Evolutionary conservation across 1,140 invertebrate genomes (phyloP).

Genomic region (Drosophila bocqueti): DNA sequence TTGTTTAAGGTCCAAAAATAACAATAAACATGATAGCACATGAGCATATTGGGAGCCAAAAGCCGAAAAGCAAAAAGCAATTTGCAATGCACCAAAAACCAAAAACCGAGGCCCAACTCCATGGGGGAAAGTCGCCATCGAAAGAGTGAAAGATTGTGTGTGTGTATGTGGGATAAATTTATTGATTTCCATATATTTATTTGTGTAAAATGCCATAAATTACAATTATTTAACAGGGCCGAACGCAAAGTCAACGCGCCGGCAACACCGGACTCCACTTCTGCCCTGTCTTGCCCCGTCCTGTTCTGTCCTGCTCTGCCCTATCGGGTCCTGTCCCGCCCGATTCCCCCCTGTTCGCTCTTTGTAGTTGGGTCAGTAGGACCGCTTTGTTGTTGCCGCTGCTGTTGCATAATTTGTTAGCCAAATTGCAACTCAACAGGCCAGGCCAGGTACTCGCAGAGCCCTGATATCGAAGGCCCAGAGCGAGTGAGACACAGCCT

Average conservation of each 20-base stretch:
- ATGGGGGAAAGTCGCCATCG: slow-evolving; percentile 15
- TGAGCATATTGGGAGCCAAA: neutral
- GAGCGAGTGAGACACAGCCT: neutral
- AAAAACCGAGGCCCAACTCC: slow-evolving; percentile 50
- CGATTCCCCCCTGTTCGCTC: neutral
- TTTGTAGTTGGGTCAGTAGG: slow-evolving; percentile 68
- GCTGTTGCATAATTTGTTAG: slow-evolving; percentile 78
- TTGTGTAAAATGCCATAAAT: slow-evolving; percentile 82
- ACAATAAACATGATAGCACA: slow-evolving; percentile 49
- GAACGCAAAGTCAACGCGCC: slow-evolving; percentile 63
- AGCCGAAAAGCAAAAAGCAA: slow-evolving; percentile 58
- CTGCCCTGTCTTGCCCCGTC: neutral
- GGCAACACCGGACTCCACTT: slow-evolving; percentile 2
- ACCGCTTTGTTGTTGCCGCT: slow-evolving; percentile 25
- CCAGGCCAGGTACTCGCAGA: slow-evolving; percentile 43
- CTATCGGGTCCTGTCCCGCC: neutral
- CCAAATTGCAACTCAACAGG: slow-evolving; percentile 80
- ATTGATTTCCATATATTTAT: slow-evolving; percentile 83
- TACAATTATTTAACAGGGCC: slow-evolving; percentile 79
- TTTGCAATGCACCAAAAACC: slow-evolving; percentile 62
- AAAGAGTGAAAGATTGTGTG: slow-evolving; percentile 9
- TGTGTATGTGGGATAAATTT: slow-evolving; percentile 61
- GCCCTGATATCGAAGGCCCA: slow-evolving; percentile 30
- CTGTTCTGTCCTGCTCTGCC: neutral
- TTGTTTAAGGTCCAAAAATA: slow-evolving; percentile 72